Evolutionary conservation across 1,140 invertebrate species (phyloP).

Genomic region (Manduca sexta): DNA sequence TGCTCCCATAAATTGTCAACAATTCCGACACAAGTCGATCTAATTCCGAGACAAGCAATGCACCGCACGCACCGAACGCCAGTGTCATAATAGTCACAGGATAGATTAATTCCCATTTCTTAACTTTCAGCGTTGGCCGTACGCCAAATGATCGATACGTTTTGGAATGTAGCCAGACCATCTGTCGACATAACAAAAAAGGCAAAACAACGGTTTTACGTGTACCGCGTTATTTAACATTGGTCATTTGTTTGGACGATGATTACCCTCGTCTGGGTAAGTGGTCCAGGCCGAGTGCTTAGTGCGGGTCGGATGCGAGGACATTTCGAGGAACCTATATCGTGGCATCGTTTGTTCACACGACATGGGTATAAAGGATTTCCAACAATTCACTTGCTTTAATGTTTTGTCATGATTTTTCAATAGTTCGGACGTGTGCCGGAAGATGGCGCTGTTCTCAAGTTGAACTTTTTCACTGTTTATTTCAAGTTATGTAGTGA

Average conservation of each 20-base stretch:
- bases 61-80: neutral
- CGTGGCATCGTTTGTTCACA: no score
- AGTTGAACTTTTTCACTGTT: no score
- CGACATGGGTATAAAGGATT: no score
- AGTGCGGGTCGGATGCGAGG: no score
- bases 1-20: no score
- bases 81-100: conserved; percentile 3
- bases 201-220: conserved; percentile 9
- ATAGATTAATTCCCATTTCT: conserved; percentile 39
- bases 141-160: conserved; percentile 54
- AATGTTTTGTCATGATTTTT: no score
- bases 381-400: no score
- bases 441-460: no score
- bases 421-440: no score
- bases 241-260: neutral
- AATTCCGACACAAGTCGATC: neutral
- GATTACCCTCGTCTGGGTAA: neutral
- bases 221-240: conserved; percentile 5
- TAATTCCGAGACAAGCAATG: neutral
- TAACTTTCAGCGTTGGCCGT: conserved; percentile 34
- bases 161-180: conserved; percentile 42
- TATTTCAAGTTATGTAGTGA: no score
- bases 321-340: no score
- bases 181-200: conserved; percentile 25
- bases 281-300: neutral